A percentile compares a stretch with the other conserved stretches of the same genome.
These are phyloP conservation scores for Genyomyrus donnyi DNA, from an alignment of 2,113 vertebrate genomes.

Conservation along the genomic window DNA sequence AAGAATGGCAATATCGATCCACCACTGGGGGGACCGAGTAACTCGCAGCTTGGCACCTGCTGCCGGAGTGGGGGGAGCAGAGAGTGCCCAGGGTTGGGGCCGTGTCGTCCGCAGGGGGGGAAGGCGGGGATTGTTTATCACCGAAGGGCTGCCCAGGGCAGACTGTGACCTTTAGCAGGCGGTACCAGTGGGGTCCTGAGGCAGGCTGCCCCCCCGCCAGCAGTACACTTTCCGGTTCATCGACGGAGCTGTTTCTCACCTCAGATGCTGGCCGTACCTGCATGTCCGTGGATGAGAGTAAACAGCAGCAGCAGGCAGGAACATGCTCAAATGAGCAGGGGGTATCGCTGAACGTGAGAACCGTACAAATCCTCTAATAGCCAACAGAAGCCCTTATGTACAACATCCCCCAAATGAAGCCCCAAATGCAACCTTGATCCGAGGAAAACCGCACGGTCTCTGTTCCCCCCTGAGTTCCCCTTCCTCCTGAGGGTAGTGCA, in stretches of 20 bases:
- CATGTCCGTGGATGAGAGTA: not conserved
- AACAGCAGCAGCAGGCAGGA: not conserved
- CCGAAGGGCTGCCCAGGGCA: not conserved
- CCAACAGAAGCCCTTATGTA: not conserved
- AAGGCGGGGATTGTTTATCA: not conserved
- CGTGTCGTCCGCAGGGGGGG: not conserved
- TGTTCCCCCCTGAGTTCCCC: no score
- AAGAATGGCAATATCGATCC: slow-evolving; percentile 51
- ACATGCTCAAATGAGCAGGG: not conserved
- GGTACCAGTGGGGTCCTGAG: not conserved
- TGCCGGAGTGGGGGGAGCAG: slow-evolving; percentile 7
- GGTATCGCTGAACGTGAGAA: not conserved
- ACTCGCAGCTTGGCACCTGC: slow-evolving; percentile 42
- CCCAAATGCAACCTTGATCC: not conserved
- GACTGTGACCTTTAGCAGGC: not conserved
- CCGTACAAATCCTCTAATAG: not conserved
- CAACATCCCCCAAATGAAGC: not conserved
- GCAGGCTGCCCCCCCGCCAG: not conserved
- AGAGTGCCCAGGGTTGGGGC: not conserved
- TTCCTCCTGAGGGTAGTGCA: not conserved
- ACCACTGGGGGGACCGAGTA: slow-evolving; percentile 34
- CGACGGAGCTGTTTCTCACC: not conserved
- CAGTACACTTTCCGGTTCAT: not conserved
- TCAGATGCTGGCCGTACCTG: not conserved
- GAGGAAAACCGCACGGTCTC: not conserved